phyloP scores from a whole-genome alignment of 2,888 invertebrate species.

The Lasioglossum villosulum region DNA sequence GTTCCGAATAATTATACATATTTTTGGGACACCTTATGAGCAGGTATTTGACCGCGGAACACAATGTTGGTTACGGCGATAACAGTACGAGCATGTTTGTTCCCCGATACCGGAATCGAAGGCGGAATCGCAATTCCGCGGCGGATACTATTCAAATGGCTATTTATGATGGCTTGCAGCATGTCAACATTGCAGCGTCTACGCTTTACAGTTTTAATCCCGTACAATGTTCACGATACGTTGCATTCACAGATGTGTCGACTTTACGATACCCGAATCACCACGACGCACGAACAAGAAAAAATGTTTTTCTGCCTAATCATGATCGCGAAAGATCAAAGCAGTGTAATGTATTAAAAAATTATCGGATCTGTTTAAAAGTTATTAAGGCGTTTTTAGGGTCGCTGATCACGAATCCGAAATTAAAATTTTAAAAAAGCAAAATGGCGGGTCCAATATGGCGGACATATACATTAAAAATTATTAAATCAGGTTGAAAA shows the following conservation, averaged over 20 bases:
- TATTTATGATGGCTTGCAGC: not conserved
- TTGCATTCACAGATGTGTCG: not conserved
- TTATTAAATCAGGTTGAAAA: too few relatives aligned
- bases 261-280: not conserved
- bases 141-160: constrained; percentile 6
- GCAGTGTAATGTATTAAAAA: too few relatives aligned
- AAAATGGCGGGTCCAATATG: too few relatives aligned
- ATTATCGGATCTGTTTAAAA: too few relatives aligned
- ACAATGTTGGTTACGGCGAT: not conserved
- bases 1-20: not conserved
- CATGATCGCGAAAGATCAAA: not conserved
- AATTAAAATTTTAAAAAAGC: too few relatives aligned
- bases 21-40: not conserved
- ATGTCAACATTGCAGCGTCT: not conserved
- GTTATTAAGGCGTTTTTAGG: too few relatives aligned
- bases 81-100: too few relatives aligned
- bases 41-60: not conserved
- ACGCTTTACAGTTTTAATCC: not conserved
- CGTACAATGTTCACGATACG: not conserved
- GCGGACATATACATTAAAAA: too few relatives aligned
- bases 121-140: constrained; percentile 2
- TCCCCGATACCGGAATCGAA: constrained; percentile 2
- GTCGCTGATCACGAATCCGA: too few relatives aligned
- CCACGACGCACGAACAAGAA: not conserved
- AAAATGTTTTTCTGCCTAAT: not conserved